Evolutionary conservation across 2,888 invertebrate species (phyloP).

Genomic region (Pogonocherus hispidulus): DNA sequence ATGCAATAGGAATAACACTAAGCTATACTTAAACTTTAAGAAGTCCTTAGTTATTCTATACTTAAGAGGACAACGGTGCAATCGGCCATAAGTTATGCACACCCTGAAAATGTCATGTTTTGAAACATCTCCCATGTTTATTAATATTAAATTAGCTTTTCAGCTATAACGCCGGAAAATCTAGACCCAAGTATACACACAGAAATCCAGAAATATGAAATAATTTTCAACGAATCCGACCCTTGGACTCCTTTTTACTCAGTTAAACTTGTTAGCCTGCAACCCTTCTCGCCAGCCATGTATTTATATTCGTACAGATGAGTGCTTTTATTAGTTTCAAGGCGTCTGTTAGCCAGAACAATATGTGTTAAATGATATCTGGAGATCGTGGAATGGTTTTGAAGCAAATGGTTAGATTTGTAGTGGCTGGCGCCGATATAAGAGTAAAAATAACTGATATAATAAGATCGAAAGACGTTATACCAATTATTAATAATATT

Average conservation of each 20-base stretch:
- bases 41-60: too few species aligned
- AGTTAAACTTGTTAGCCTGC: slow-evolving; percentile 18
- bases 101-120: not conserved
- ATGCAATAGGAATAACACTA: too few species aligned
- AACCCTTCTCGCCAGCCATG: slow-evolving; percentile 22
- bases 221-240: slow-evolving; percentile 16
- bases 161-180: slow-evolving; percentile 3
- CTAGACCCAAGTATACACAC: not conserved
- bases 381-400: slow-evolving; percentile 8
- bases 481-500: too few species aligned
- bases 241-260: slow-evolving; percentile 18
- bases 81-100: not conserved
- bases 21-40: too few species aligned
- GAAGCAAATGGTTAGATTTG: not conserved
- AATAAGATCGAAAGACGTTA: too few species aligned
- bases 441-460: too few species aligned
- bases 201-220: slow-evolving; percentile 11
- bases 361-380: slow-evolving; percentile 24
- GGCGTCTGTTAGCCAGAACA: slow-evolving; percentile 12
- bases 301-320: slow-evolving; percentile 25
- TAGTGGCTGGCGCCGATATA: too few species aligned
- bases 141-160: slow-evolving; percentile 4
- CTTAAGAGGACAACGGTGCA: too few species aligned
- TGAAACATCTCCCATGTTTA: slow-evolving; percentile 1
- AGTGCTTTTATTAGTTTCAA: slow-evolving; percentile 20